Conservation (phyloP, 92 coral and sea anemone species). For the Phenganax marumi region DNA sequence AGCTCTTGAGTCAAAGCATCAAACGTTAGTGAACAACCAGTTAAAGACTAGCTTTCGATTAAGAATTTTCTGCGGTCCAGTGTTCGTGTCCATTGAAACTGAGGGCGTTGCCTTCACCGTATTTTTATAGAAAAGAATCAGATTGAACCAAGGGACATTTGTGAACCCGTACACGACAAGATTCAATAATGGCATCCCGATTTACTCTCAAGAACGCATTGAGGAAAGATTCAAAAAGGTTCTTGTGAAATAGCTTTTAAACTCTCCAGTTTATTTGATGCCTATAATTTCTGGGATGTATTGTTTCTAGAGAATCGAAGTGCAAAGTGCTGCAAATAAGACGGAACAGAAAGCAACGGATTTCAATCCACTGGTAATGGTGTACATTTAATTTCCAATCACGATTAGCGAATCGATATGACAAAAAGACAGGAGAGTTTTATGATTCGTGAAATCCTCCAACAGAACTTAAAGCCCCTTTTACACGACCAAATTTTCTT, state of each 20-base stretch:
- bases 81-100: no score
- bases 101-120: neutral
- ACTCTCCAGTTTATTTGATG: neutral
- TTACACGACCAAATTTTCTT: no score
- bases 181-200: constrained; percentile 88
- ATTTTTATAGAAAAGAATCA: constrained; percentile 65
- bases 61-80: no score
- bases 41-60: no score
- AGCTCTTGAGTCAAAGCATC: neutral
- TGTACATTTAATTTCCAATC: no score
- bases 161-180: constrained; percentile 80
- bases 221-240: constrained; percentile 80
- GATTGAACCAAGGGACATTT: constrained; percentile 74
- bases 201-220: constrained; percentile 83
- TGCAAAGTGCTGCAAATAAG: neutral
- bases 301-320: constrained; percentile 13
- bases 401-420: neutral
- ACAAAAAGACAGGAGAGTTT: neutral
- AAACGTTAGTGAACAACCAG: neutral
- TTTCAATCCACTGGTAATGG: constrained; percentile 15
- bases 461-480: neutral
- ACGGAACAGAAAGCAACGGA: neutral
- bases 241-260: neutral
- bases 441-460: no score
- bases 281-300: neutral